Conservation (phyloP, 2,113 vertebrate genomes). For the Sus scrofa region T2T-Sscrofa CM000818.6:7162001-7162500, state of each 20-base stretch:
- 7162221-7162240: constrained; percentile 14
- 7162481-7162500: neutral
- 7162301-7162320: neutral
- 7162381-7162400: neutral
- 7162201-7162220: neutral
- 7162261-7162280: neutral
- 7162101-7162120: neutral
- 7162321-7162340: constrained; percentile 19
- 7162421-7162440: too few species aligned
- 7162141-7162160: neutral
- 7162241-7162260: neutral
- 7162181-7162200: neutral
- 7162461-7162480: neutral
- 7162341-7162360: neutral
- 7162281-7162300: neutral
- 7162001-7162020: neutral
- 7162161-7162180: neutral
- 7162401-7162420: neutral
- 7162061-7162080: neutral
- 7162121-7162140: neutral
- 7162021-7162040: neutral
- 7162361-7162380: neutral
- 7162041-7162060: neutral
- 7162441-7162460: neutral
- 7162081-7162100: neutral